Evolutionary conservation across 2,888 invertebrate genomes (phyloP), one percentile per base, ranked within the genome.

Genomic region (Hetaerina titia): DNA sequence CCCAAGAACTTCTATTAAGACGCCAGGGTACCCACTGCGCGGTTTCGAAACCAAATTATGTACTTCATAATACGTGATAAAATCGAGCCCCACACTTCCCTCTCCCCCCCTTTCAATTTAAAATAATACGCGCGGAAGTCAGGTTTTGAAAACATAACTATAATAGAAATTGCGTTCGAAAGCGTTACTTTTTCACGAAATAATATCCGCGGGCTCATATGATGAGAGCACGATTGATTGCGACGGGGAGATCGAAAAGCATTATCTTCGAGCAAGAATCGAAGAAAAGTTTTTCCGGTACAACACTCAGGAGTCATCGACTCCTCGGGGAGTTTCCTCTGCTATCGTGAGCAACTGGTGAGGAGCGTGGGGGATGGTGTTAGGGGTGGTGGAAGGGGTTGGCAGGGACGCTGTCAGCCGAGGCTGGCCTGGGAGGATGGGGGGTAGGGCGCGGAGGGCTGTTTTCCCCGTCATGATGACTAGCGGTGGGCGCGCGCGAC

Each of bases 401-500:
- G 89, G n/a, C 15, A 57, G n/a, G 89, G 58, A 89, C 81, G 81
- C 13, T 25, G 69, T 69, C 31, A 45, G 64, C 19, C 17, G 19
- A 57, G 9, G 15, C n/a, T n/a, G 89, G 89, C n/a, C n/a, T 19
- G 15, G 88, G 31, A 88, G 88, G 31, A 88, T 45, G 89, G 57
- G 22, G 57, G 22, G 81, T 15, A 19, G 15, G 88, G 22, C 45
- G 89, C 56, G 74, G 69, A 92, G 92, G 69, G 92, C 13, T 69
- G 92, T 92, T 92, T 92, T 60, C 56, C 22, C 45, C 92, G 74
- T 92, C 92, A 92, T 92, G 64, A 92, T 92, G 92, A 92, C 69
- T 74, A 92, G 92, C 81, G 92, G 92, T 92, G 92, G 92, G 92
- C 92, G 69, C 92, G 92, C 69, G 92, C 92, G 92, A 92, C 92